These are phyloP conservation scores for Dermolepida albohirtum DNA, from an alignment of 2,888 invertebrate species.

Conservation along the genomic window DNA sequence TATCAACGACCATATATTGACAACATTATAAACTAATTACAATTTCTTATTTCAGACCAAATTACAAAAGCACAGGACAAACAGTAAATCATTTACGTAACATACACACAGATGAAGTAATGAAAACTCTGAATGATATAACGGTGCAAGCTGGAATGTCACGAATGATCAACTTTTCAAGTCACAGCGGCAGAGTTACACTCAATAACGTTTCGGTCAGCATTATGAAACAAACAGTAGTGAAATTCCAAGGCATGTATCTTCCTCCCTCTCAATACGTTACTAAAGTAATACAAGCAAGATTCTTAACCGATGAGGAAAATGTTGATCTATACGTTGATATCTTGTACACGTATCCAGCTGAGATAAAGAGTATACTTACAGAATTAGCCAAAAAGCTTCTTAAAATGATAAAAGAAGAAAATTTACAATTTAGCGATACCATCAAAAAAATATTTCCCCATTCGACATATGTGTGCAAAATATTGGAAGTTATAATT, in stretches of 20 bases:
- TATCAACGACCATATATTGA: neutral
- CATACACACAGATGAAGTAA: constrained; percentile 34
- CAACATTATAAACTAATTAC: neutral
- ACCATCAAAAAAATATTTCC: constrained; percentile 34
- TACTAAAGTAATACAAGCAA: constrained; percentile 36
- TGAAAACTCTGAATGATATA: constrained; percentile 25
- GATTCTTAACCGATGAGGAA: constrained; percentile 38
- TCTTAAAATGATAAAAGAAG: constrained; percentile 18
- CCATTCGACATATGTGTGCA: constrained; percentile 35
- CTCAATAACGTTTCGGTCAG: constrained; percentile 36
- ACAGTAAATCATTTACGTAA: constrained; percentile 32
- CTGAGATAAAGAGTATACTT: constrained; percentile 29
- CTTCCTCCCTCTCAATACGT: constrained; percentile 33
- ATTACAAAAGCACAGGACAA: constrained; percentile 24
- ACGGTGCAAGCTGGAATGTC: constrained; percentile 8
- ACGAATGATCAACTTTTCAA: constrained; percentile 28
- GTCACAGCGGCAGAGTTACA: constrained; percentile 18
- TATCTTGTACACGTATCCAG: constrained; percentile 23
- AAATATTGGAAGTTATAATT: constrained; percentile 35
- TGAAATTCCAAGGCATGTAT: constrained; percentile 40
- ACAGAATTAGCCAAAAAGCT: constrained; percentile 32
- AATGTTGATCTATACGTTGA: constrained; percentile 35
- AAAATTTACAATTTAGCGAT: constrained; percentile 22
- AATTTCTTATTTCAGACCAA: constrained; percentile 4
- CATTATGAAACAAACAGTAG: constrained; percentile 37